Percentiles rank a stretch among this genome's conserved stretches.
These are phyloP conservation scores for Cynopterus brachyotis DNA, from an alignment of 2,113 vertebrate genomes.

Conservation along the genomic window DNA sequence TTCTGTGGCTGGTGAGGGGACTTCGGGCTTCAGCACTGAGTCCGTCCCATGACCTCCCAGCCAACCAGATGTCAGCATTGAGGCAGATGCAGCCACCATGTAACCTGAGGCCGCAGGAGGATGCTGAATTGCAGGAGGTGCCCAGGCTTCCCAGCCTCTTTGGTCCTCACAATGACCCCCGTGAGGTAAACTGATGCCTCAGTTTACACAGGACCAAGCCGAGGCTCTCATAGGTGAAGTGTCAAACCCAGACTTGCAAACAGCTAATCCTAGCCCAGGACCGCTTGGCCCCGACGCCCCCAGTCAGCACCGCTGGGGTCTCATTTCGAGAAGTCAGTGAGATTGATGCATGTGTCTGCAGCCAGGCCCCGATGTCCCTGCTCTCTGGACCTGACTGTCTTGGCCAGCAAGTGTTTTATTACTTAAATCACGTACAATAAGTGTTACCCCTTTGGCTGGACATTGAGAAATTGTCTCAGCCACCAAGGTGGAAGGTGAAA, in stretches of 20 bases:
- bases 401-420: constrained; percentile 65
- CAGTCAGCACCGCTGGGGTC: background rate
- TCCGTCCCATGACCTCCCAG: background rate
- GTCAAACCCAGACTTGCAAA: no score
- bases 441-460: background rate
- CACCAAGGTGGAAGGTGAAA: background rate
- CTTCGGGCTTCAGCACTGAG: background rate
- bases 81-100: background rate
- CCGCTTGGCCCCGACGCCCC: no score
- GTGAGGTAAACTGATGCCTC: background rate
- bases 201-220: background rate
- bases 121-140: rapidly evolving
- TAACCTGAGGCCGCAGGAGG: background rate
- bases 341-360: background rate
- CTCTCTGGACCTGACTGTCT: constrained; percentile 51
- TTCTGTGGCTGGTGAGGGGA: background rate
- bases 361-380: background rate
- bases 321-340: background rate
- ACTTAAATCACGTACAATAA: constrained; percentile 43
- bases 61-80: rapidly evolving
- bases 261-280: no score
- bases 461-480: constrained; percentile 38
- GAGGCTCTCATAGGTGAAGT: background rate
- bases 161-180: background rate
- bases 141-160: rapidly evolving